Percentiles rank a stretch among this genome's conserved stretches.
These are phyloP conservation scores for Acronicta leporina DNA, from an alignment of 2,888 invertebrate species.

Conservation along the genomic window DNA sequence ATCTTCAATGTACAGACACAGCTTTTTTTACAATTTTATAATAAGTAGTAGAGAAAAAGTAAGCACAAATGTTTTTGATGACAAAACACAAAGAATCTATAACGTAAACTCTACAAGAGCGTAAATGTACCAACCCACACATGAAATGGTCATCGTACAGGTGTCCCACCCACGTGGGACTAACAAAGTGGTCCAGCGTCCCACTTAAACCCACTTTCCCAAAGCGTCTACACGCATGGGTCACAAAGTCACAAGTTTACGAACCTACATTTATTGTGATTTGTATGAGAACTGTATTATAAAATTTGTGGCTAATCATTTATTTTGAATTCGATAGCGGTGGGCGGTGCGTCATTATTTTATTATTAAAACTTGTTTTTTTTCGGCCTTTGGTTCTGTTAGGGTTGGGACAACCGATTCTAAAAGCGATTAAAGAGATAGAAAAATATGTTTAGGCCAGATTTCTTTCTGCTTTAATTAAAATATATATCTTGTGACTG, in stretches of 20 bases:
- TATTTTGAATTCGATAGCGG: conserved; percentile 15
- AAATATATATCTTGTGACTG: not conserved
- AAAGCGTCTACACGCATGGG: conserved; percentile 45
- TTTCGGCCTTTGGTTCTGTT: not conserved
- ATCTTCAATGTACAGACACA: no score
- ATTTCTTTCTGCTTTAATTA: no score
- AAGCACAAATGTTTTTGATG: not conserved
- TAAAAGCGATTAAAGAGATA: no score
- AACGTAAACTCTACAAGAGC: not conserved
- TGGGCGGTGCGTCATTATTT: conserved; percentile 19
- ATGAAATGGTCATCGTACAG: conserved; percentile 46
- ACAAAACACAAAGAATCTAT: not conserved
- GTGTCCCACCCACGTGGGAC: conserved; percentile 56
- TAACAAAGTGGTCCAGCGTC: conserved; percentile 47
- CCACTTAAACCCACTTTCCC: conserved; percentile 59
- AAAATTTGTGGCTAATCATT: conserved; percentile 27
- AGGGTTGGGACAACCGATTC: no score
- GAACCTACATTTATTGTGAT: conserved; percentile 58
- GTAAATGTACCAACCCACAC: conserved; percentile 7
- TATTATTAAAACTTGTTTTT: not conserved
- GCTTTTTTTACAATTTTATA: no score
- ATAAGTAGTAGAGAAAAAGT: no score
- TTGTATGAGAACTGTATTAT: conserved; percentile 54
- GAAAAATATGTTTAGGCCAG: no score
- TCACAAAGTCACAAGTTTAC: conserved; percentile 58